phyloP scores from a whole-genome alignment of 1,140 invertebrate genomes.

The Eurosta solidaginis region DNA sequence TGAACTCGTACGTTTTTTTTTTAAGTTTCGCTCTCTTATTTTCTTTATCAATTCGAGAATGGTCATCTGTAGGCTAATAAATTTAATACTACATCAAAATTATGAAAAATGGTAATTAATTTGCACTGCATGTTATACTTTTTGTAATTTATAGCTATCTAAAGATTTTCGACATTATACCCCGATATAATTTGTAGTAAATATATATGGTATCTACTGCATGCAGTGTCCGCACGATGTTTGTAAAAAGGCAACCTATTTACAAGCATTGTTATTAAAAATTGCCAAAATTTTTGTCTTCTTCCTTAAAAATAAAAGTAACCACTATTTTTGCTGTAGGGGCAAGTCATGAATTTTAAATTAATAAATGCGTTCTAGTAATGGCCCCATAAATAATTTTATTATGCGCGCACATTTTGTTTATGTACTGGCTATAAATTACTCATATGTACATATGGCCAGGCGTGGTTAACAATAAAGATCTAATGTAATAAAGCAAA shows the following conservation, averaged over 20 bases:
- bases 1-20: constrained; percentile 23
- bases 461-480: not conserved
- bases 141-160: not conserved
- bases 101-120: constrained; percentile 14
- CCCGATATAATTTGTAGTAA: too few species aligned
- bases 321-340: not conserved
- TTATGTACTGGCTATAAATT: not conserved
- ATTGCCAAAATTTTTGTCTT: not conserved
- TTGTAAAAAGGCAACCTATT: too few species aligned
- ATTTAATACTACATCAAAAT: not conserved
- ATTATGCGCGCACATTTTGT: not conserved
- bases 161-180: too few species aligned
- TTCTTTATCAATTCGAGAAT: not conserved
- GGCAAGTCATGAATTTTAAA: not conserved
- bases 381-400: constrained; percentile 1
- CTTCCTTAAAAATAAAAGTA: not conserved
- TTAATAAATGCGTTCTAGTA: not conserved
- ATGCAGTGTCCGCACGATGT: too few species aligned
- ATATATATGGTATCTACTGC: too few species aligned
- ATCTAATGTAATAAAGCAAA: too few species aligned
- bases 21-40: not conserved
- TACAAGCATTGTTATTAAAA: not conserved
- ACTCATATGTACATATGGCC: not conserved
- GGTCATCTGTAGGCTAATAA: constrained; percentile 7
- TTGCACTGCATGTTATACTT: not conserved